Evolutionary conservation across 2,888 invertebrate species (phyloP).

Genomic region (Shargacucullia verbasci): DNA sequence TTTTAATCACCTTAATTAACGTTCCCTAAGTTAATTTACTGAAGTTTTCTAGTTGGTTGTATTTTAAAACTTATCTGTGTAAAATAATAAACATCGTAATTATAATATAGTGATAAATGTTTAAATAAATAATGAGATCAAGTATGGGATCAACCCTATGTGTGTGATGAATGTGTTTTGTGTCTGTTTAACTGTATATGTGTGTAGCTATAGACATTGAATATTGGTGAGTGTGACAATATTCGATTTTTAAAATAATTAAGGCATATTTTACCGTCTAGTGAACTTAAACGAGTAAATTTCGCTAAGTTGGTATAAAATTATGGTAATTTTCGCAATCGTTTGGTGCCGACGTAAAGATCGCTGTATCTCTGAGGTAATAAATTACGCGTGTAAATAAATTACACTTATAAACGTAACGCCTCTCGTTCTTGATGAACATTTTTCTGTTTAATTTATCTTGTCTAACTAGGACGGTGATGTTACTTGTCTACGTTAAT

Average conservation of each 20-base stretch:
- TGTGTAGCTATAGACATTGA: conserved; percentile 30
- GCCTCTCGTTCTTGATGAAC: conserved; percentile 8
- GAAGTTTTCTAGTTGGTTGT: conserved; percentile 13
- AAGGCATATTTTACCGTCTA: too few species aligned
- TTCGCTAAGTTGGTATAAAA: conserved; percentile 15
- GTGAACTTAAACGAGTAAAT: conserved; percentile 1
- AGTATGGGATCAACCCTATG: conserved; percentile 34
- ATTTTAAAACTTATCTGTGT: conserved; percentile 42
- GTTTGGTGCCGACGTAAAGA: conserved; percentile 21
- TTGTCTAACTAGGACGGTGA: conserved; percentile 1
- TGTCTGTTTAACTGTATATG: conserved; percentile 32
- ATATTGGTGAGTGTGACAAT: conserved; percentile 55
- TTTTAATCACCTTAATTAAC: neutral
- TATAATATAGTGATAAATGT: conserved; percentile 54
- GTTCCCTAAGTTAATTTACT: neutral
- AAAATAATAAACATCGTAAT: conserved; percentile 34
- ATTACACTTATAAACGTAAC: conserved; percentile 31
- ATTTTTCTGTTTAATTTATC: neutral
- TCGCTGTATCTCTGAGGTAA: conserved; percentile 29
- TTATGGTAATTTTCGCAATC: conserved; percentile 24
- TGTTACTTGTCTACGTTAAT: neutral
- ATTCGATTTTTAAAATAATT: conserved; percentile 11
- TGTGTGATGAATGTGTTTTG: conserved; percentile 57
- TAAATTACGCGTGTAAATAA: conserved; percentile 37
- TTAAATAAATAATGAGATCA: conserved; percentile 59